Evolutionary conservation across 2,113 vertebrate species (phyloP), one percentile per base, ranked within the genome.

Genomic region (Cervus canadensis): DNA sequence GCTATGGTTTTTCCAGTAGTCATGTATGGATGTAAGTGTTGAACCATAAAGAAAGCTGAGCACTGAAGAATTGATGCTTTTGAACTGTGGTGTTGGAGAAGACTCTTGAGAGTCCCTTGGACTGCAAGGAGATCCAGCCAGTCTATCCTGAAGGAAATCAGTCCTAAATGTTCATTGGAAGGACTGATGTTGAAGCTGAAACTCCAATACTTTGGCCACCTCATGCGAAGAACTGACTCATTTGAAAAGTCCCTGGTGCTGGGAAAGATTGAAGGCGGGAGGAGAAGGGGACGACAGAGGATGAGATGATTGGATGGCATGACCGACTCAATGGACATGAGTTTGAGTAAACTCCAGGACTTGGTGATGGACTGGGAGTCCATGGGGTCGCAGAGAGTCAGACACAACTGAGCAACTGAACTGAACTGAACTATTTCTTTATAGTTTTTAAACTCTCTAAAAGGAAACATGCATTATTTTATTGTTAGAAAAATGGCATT

Each of bases 341-440:
- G 10, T 71, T n/a, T 71, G 19, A 40, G 5, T 71, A 40, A 40
- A 40, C 19, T 71, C 67, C n/a, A 23, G n/a, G 67, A 40, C n/a
- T 40, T 40, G 67, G 67, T 36, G 19, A 23, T 71, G n/a, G 67
- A 71, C n/a, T 6, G n/a, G n/a, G 1, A 11, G n/a, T 23, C 67
- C 19, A 40, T 40, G 67, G n/a, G 17, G 67, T 71, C 0, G 0
- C 64, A 36, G 5, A 71, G n/a, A 71, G 19, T 23, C 0, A 3
- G n/a, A 40, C 67, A 71, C 2, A 2, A 71, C 19, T 40, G n/a
- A 71, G 67, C 5, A 0, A 19, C n/a, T 71, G 67, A 71, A 40
- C n/a, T 40, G n/a, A 71, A 40, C 19, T 71, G n/a, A 67, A 36
- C 5, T 71, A 71, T 40, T 71, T 40, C 67, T 71, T 10, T 40